phyloP scores from a whole-genome alignment of 1,140 invertebrate genomes.

The Zaprionus ghesquierei region DNA sequence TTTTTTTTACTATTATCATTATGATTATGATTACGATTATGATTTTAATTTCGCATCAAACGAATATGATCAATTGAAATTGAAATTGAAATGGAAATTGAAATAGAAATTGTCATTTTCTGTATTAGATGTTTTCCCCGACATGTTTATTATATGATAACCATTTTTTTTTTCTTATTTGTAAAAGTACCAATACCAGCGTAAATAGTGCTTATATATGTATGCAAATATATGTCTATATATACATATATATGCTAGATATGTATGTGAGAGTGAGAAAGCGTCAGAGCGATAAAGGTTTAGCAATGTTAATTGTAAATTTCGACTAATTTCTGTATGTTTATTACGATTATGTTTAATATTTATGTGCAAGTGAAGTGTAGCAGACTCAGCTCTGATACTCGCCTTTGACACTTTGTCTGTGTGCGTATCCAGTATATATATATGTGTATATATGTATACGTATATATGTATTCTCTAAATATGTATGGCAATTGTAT shows the following conservation, averaged over 20 bases:
- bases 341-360: constrained; percentile 30
- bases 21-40: constrained; percentile 19
- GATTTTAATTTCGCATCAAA: constrained; percentile 5
- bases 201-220: constrained; percentile 35
- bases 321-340: constrained; percentile 32
- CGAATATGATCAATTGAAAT: constrained; percentile 18
- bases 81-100: constrained; percentile 20
- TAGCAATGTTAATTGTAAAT: constrained; percentile 41
- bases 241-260: constrained; percentile 21
- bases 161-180: constrained; percentile 47
- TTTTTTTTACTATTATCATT: constrained; percentile 26
- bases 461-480: not conserved
- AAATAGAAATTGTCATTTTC: constrained; percentile 16
- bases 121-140: not conserved
- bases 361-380: constrained; percentile 23
- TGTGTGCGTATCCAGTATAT: constrained; percentile 1
- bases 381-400: not conserved
- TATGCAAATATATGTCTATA: constrained; percentile 29
- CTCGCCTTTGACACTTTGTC: not conserved
- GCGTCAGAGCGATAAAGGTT: constrained; percentile 12
- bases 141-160: constrained; percentile 51
- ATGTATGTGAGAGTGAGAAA: constrained; percentile 18
- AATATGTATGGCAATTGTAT: not conserved
- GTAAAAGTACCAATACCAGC: constrained; percentile 45
- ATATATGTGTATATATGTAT: constrained; percentile 1